Percentiles rank a stretch among this genome's conserved stretches.
phyloP scores from a whole-genome alignment of 2,888 invertebrate species.

The Rotaria sp. region DNA sequence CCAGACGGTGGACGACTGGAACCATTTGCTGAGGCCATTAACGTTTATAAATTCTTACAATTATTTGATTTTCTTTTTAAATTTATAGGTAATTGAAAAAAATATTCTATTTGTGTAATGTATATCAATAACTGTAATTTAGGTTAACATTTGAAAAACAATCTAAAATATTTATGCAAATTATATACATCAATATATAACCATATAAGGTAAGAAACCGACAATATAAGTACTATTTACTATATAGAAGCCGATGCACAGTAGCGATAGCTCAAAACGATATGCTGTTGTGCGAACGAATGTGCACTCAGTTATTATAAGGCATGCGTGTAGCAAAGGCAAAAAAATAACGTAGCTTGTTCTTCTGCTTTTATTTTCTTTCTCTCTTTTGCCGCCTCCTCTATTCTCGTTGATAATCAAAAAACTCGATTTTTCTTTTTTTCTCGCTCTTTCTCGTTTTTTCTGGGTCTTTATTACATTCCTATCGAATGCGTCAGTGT shows the following conservation, averaged over 20 bases:
- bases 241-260: background rate
- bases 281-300: background rate
- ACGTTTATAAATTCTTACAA: too few species aligned
- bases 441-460: background rate
- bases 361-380: background rate
- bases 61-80: too few species aligned
- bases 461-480: background rate
- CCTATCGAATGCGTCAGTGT: background rate
- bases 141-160: background rate
- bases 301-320: slow-evolving; percentile 3
- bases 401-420: background rate
- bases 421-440: background rate
- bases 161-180: background rate
- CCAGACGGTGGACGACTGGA: background rate
- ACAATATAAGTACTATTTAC: background rate
- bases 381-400: background rate
- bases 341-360: background rate
- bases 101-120: background rate
- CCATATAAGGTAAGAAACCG: background rate
- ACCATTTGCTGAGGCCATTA: background rate
- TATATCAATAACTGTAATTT: background rate
- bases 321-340: background rate
- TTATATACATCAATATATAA: background rate
- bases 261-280: background rate
- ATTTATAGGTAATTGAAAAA: background rate